Evolutionary conservation across 2,113 vertebrate genomes (phyloP).

Genomic region (Hiodon tergisus): DNA sequence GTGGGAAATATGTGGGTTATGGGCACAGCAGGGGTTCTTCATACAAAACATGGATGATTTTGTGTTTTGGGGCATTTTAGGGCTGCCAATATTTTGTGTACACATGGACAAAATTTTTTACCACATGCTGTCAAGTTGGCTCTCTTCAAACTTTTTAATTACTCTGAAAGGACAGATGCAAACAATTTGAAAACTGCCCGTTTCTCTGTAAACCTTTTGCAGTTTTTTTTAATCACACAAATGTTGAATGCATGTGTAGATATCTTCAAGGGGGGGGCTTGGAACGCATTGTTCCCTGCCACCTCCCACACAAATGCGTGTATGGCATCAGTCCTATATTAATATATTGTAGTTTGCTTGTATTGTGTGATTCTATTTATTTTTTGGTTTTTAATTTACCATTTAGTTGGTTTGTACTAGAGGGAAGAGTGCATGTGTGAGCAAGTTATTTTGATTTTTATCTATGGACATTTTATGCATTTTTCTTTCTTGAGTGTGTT

Average conservation of each 20-base stretch:
- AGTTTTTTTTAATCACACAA: slow-evolving; percentile 2
- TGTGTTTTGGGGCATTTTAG: slow-evolving; percentile 7
- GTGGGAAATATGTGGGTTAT: background rate
- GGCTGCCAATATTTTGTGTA: background rate
- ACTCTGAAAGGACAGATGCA: slow-evolving; percentile 14
- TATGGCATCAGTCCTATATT: slow-evolving; percentile 38
- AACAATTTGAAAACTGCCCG: slow-evolving; percentile 3
- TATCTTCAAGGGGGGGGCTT: background rate
- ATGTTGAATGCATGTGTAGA: slow-evolving; percentile 13
- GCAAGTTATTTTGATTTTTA: background rate
- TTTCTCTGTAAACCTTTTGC: background rate
- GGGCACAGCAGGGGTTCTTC: background rate
- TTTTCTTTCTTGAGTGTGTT: slow-evolving; percentile 8
- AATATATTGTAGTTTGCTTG: slow-evolving; percentile 50
- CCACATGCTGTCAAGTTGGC: background rate
- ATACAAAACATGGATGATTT: background rate
- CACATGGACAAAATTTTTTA: background rate
- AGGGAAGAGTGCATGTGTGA: slow-evolving; percentile 10
- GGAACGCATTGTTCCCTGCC: background rate
- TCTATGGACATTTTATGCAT: slow-evolving; percentile 10
- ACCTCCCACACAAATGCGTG: slow-evolving; percentile 8
- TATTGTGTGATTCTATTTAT: slow-evolving; percentile 29
- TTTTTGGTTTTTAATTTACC: slow-evolving; percentile 18
- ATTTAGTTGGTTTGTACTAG: slow-evolving; percentile 9
- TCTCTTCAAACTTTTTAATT: slow-evolving; percentile 9